Evolutionary conservation across 1,140 invertebrate genomes (phyloP).

Genomic region (Temnothorax nylanderi): DNA sequence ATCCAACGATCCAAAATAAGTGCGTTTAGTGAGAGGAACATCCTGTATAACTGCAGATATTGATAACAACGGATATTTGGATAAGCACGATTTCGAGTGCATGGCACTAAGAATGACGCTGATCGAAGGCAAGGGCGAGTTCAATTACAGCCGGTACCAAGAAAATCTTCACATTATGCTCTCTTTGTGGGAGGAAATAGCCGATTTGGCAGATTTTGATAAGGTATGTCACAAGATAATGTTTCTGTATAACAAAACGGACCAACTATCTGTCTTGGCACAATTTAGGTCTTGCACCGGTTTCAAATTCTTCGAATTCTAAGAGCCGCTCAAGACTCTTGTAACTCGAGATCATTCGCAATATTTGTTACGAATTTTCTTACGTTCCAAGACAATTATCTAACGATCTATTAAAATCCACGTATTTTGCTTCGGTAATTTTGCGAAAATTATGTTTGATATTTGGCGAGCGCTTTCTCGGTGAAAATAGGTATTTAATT

Average conservation of each 20-base stretch:
- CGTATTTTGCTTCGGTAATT: background rate
- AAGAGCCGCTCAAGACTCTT: background rate
- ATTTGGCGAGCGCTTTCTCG: background rate
- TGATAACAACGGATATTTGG: slow-evolving; percentile 93
- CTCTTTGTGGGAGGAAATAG: slow-evolving; percentile 94
- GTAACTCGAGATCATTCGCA: background rate
- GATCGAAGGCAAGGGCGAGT: slow-evolving; percentile 93
- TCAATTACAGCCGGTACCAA: slow-evolving; percentile 88
- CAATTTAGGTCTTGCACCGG: background rate
- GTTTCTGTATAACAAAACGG: background rate
- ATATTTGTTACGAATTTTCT: background rate
- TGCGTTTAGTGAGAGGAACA: background rate
- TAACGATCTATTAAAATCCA: background rate
- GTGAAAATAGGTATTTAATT: background rate
- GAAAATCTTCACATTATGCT: slow-evolving; percentile 93
- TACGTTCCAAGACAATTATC: background rate
- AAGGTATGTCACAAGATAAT: slow-evolving; percentile 87
- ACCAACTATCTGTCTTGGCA: background rate
- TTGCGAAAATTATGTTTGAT: background rate
- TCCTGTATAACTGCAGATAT: slow-evolving; percentile 87
- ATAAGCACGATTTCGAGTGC: slow-evolving; percentile 93
- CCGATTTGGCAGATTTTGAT: slow-evolving; percentile 93
- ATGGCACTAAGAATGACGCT: slow-evolving; percentile 92
- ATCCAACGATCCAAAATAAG: background rate
- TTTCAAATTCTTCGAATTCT: slow-evolving; percentile 24